These are phyloP conservation scores for Pachyuromys duprasi DNA, from an alignment of 2,797 vertebrate genomes.

Conservation along the genomic window DNA sequence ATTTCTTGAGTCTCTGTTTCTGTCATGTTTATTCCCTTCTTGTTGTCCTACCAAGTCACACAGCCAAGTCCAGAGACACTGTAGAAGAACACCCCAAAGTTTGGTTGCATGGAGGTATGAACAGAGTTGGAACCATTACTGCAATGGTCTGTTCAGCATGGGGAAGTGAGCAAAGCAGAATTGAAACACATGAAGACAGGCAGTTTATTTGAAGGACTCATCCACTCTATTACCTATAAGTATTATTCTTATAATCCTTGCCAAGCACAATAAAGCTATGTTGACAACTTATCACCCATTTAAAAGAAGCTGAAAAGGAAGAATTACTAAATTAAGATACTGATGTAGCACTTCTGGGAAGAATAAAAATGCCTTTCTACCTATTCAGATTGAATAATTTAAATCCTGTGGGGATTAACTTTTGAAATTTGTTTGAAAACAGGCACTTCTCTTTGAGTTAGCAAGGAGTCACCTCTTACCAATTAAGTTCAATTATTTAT, in stretches of 20 bases:
- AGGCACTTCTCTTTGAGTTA: conserved; percentile 26
- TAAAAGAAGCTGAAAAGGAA: conserved; percentile 45
- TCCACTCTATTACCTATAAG: not conserved
- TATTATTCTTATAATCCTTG: conserved; percentile 33
- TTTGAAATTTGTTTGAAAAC: conserved; percentile 11
- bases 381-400: conserved; percentile 45
- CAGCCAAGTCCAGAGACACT: not conserved
- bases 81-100: not conserved
- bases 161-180: not conserved
- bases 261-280: conserved; percentile 24
- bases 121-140: not conserved
- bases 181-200: not conserved
- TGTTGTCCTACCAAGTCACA: not conserved
- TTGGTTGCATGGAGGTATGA: not conserved
- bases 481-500: conserved; percentile 34
- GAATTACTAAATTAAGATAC: conserved; percentile 52
- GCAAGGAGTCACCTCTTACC: not conserved
- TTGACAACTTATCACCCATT: conserved; percentile 38
- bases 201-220: not conserved
- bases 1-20: not conserved
- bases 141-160: not conserved
- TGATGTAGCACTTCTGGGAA: conserved; percentile 18
- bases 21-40: not conserved
- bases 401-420: conserved; percentile 13
- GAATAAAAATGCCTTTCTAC: conserved; percentile 28